Conservation (phyloP, 2,113 vertebrate species). For the Dolichallabes microphthalmus region DNA sequence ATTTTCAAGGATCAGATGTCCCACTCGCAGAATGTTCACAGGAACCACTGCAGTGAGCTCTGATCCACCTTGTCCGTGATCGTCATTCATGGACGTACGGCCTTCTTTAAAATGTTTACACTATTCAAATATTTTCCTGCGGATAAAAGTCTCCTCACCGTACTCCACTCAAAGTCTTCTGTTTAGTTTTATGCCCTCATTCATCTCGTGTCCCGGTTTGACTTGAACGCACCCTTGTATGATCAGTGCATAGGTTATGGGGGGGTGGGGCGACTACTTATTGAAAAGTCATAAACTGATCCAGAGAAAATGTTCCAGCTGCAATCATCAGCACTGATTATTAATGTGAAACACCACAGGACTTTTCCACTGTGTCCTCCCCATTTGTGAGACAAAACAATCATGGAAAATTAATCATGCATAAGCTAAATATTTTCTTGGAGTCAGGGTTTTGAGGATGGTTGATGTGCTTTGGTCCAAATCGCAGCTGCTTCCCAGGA, state of each 20-base stretch:
- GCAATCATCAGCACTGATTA: conserved; percentile 5
- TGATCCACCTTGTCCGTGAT: too few species aligned
- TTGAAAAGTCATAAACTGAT: conserved; percentile 11
- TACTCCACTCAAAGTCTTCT: too few species aligned
- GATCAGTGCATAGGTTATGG: not conserved
- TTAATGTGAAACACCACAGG: conserved; percentile 14
- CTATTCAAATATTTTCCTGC: too few species aligned
- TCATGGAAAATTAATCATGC: conserved; percentile 13
- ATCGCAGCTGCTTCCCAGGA: conserved; percentile 35
- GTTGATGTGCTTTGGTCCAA: conserved; percentile 15
- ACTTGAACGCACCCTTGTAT: not conserved
- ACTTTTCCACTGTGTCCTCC: not conserved
- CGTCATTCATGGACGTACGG: too few species aligned
- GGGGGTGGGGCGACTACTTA: too few species aligned
- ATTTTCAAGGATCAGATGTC: too few species aligned
- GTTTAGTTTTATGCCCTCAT: too few species aligned
- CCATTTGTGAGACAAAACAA: not conserved
- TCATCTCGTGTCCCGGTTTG: too few species aligned
- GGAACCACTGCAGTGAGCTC: too few species aligned
- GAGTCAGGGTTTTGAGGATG: conserved; percentile 1
- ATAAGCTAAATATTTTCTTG: conserved; percentile 27
- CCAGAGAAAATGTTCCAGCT: not conserved
- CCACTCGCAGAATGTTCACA: too few species aligned
- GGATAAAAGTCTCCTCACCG: too few species aligned
- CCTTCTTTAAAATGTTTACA: too few species aligned